phyloP scores from a whole-genome alignment of 2,113 vertebrate genomes.

The Phrynocephalus versicolor region DNA sequence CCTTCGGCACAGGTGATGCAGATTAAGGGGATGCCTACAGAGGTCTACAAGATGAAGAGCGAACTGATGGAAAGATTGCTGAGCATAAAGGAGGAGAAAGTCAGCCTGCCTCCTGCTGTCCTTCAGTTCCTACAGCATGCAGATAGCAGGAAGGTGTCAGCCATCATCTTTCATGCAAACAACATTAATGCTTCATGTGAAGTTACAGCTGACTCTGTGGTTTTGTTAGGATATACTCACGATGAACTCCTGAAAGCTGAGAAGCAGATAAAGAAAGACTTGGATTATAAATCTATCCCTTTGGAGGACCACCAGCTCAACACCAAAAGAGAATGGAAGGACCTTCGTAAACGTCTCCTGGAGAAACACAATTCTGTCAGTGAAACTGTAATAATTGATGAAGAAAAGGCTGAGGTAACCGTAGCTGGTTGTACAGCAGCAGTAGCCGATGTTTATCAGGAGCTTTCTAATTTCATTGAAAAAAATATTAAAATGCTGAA shows the following conservation, averaged over 20 bases:
- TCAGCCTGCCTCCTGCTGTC: slow-evolving; percentile 65
- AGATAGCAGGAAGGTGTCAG: slow-evolving; percentile 68
- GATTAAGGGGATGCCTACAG: slow-evolving; percentile 74
- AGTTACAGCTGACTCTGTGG: slow-evolving; percentile 56
- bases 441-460: slow-evolving; percentile 55
- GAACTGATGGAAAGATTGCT: slow-evolving; percentile 67
- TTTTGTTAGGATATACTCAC: slow-evolving; percentile 68
- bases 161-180: slow-evolving; percentile 71
- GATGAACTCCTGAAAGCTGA: slow-evolving; percentile 74
- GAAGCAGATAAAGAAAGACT: slow-evolving; percentile 64
- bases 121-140: slow-evolving; percentile 72
- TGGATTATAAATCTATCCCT: slow-evolving; percentile 65
- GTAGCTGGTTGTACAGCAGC: slow-evolving; percentile 73
- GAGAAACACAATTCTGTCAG: slow-evolving; percentile 48
- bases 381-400: slow-evolving; percentile 56
- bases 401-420: slow-evolving; percentile 60
- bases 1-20: slow-evolving; percentile 48
- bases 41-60: slow-evolving; percentile 76
- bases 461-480: slow-evolving; percentile 74
- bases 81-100: slow-evolving; percentile 56
- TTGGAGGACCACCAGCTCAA: slow-evolving; percentile 72
- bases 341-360: slow-evolving; percentile 52
- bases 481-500: slow-evolving; percentile 70
- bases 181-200: slow-evolving; percentile 76
- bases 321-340: slow-evolving; percentile 71